Conservation (phyloP, 1,140 invertebrate species). For the Coelopa frigida region DNA sequence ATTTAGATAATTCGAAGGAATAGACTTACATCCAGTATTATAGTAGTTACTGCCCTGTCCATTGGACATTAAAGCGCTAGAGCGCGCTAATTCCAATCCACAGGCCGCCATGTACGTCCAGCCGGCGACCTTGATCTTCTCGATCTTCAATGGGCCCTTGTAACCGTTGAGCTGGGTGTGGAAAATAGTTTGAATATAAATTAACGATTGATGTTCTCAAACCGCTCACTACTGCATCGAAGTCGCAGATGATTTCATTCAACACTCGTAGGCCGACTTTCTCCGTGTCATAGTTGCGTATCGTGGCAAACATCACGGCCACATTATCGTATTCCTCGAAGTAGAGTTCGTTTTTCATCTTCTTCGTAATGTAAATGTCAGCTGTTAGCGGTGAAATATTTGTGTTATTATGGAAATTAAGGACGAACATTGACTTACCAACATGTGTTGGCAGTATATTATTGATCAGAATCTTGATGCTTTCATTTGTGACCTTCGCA, state of each 20-base stretch:
- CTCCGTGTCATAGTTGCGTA: constrained; percentile 66
- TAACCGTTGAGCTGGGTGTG: constrained; percentile 17
- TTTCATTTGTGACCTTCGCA: constrained; percentile 65
- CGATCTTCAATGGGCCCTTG: constrained; percentile 48
- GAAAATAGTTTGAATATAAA: too few species aligned
- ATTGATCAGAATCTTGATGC: constrained; percentile 73
- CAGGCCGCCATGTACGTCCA: constrained; percentile 93
- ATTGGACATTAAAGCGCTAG: constrained; percentile 51
- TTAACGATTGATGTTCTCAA: neutral
- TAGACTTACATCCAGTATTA: neutral
- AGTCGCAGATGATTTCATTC: constrained; percentile 85
- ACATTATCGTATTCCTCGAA: constrained; percentile 77
- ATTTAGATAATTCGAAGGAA: neutral
- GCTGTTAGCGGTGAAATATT: too few species aligned
- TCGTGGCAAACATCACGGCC: constrained; percentile 86
- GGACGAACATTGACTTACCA: constrained; percentile 51
- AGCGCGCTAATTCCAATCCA: constrained; percentile 65
- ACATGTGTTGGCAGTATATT: constrained; percentile 82
- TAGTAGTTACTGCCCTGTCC: constrained; percentile 35
- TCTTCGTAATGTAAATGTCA: constrained; percentile 65
- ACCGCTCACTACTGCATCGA: constrained; percentile 57
- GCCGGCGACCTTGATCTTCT: constrained; percentile 90
- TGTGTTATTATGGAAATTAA: too few species aligned
- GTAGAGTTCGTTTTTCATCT: constrained; percentile 69
- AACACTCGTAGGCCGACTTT: constrained; percentile 68